These are phyloP conservation scores for Rhynchotus rufescens DNA, from an alignment of 2,797 vertebrate species.

Conservation along the genomic window DNA sequence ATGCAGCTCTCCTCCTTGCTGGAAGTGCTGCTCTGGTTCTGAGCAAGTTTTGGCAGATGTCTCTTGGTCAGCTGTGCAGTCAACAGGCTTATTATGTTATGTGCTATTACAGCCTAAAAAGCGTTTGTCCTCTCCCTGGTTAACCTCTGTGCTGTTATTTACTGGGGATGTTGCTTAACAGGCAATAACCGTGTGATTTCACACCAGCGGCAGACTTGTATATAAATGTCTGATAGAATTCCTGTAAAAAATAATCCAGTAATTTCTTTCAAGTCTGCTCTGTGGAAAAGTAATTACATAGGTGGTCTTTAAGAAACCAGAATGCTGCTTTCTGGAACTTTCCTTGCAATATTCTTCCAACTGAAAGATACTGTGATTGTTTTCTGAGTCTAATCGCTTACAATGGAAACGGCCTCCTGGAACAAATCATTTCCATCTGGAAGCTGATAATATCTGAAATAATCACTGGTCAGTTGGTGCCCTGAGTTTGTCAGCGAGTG, in stretches of 20 bases:
- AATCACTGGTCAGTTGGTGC: not conserved
- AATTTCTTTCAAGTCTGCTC: not conserved
- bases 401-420: not conserved
- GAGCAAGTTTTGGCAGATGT: not conserved
- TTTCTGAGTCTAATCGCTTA: not conserved
- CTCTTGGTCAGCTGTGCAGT: not conserved
- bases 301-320: not conserved
- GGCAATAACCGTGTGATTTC: not conserved
- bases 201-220: not conserved
- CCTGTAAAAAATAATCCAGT: not conserved
- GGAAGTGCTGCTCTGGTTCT: not conserved
- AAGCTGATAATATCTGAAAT: not conserved
- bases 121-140: not conserved
- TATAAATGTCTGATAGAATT: not conserved
- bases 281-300: not conserved
- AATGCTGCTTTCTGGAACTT: not conserved
- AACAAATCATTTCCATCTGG: not conserved
- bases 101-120: not conserved
- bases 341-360: not conserved
- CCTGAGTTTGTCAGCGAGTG: rapidly evolving
- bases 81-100: not conserved
- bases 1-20: not conserved
- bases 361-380: not conserved
- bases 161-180: not conserved
- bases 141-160: not conserved